Base-by-base conservation (phyloP, 2,888 invertebrate genomes). In the Agrotis ipsilon region DNA sequence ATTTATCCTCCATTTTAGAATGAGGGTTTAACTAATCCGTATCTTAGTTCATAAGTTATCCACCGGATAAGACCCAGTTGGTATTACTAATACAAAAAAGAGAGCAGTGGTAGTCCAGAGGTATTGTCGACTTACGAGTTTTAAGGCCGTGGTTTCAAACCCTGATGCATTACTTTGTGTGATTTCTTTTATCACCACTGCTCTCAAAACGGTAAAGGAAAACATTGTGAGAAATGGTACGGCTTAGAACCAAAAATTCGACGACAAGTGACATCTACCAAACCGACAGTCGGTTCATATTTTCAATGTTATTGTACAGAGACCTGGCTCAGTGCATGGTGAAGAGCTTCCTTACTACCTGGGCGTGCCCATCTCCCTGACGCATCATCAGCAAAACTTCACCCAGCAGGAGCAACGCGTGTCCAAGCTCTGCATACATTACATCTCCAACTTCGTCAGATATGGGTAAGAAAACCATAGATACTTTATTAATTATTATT, bases 291-390 rank as follows among this genome's bases (percentile, higher is more conserved):
- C 7, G 7, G 7, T 39, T 39, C 39, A 39, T 11, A 39, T 39
- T 21, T 27, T 2, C 18, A 24, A n/a, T 43, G 0, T n/a, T 43
- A 27, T 32, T 72, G 32, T 82, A 32, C 93, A 98, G 98, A 96
- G 98, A 79, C 96, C 97, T 73, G 98, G 98, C 27, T 98, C 98
- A 64, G 98, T 98, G 64, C 97, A 98, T 85, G 98, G 98, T 61
- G 98, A 98, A 92, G 98, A 98, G 92, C 95, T 98, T 86, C 98
- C 98, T 66, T 98, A 98, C 94, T 97, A 98, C 90, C 95, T 99
- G 84, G 98, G 98, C 19, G 97, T 98, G 84, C 98, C 98, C 48
- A 92, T 98, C 68, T 97, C 97, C 11, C 96, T 97, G 69, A 97
- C 97, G 63, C 94, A 95, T 75, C 94, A 94, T 72, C 96, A 97